Percentiles rank a stretch among this genome's conserved stretches.
Conservation (phyloP, 2,888 invertebrate genomes). For the Drosophila melanosoma region DNA sequence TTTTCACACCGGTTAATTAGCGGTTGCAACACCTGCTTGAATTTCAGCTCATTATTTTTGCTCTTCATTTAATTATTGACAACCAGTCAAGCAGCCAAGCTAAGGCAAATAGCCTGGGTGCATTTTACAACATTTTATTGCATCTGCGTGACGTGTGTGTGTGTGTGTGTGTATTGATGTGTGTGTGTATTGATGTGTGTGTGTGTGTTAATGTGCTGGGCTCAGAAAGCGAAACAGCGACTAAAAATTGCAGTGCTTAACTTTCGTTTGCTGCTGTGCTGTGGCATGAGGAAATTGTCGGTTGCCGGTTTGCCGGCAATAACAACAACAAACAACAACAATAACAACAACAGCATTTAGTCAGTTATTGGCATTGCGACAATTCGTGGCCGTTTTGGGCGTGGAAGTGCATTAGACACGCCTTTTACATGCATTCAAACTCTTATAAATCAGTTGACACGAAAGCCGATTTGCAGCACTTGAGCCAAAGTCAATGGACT, state of each 20-base stretch:
- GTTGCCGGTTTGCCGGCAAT: constrained; percentile 26
- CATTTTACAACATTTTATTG: constrained; percentile 49
- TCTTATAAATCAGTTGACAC: constrained; percentile 21
- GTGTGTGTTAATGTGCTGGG: constrained; percentile 53
- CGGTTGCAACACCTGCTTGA: constrained; percentile 55
- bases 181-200: constrained; percentile 27
- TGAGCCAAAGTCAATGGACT: constrained; percentile 36
- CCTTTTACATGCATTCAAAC: constrained; percentile 20
- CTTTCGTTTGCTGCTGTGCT: constrained; percentile 66
- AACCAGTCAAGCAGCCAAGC: constrained; percentile 43
- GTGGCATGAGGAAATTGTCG: constrained; percentile 66
- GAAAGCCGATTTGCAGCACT: constrained; percentile 9
- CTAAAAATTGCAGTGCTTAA: constrained; percentile 69
- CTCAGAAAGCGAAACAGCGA: constrained; percentile 78
- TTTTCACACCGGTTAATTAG: constrained; percentile 54
- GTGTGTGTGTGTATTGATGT: constrained; percentile 7
- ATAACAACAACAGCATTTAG: constrained; percentile 13
- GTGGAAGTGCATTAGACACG: constrained; percentile 42
- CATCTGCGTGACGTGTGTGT: constrained; percentile 46
- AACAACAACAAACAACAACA: constrained; percentile 6
- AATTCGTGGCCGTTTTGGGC: constrained; percentile 35
- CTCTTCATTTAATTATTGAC: constrained; percentile 64
- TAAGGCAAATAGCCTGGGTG: constrained; percentile 28
- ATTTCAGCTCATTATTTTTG: constrained; percentile 45
- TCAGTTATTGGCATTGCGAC: constrained; percentile 24